Percentiles rank a stretch among this genome's conserved stretches.
Conservation (phyloP, 2,113 vertebrate genomes). For the Paratilapia polleni region DNA sequence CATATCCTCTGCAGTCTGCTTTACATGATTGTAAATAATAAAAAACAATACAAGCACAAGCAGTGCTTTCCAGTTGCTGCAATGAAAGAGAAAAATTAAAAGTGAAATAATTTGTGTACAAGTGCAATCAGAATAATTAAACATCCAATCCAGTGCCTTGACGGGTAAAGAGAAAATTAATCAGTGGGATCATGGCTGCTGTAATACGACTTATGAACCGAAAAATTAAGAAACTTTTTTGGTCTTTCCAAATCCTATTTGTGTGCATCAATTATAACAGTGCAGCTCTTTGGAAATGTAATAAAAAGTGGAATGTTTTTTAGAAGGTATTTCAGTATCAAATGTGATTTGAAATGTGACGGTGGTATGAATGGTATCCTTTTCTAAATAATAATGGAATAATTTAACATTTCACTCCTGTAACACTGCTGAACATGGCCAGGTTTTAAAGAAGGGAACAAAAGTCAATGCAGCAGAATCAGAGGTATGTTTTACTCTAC, state of each 20-base stretch:
- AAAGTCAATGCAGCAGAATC: neutral
- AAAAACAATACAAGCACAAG: slow-evolving; percentile 2
- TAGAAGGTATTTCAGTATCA: neutral
- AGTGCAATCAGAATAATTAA: slow-evolving; percentile 25
- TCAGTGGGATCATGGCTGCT: slow-evolving; percentile 1
- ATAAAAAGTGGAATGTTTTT: neutral
- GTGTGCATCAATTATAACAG: neutral
- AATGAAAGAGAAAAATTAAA: neutral
- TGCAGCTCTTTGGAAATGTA: neutral
- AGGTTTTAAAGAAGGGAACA: neutral
- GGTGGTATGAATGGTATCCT: neutral
- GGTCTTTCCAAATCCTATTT: neutral
- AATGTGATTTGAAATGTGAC: neutral
- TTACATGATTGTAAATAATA: neutral
- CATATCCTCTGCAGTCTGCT: neutral
- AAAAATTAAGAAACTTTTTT: slow-evolving; percentile 27
- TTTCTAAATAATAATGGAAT: neutral
- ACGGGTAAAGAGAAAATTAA: slow-evolving; percentile 13
- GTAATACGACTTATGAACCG: slow-evolving; percentile 9
- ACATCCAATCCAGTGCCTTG: slow-evolving; percentile 10
- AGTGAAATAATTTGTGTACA: slow-evolving; percentile 1
- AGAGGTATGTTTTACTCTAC: neutral
- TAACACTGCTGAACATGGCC: neutral
- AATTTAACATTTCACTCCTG: neutral
- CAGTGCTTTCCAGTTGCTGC: neutral